Percentiles rank a stretch among this genome's conserved stretches.
Conservation (phyloP, 2,888 invertebrate species). For the Tachina fera region DNA sequence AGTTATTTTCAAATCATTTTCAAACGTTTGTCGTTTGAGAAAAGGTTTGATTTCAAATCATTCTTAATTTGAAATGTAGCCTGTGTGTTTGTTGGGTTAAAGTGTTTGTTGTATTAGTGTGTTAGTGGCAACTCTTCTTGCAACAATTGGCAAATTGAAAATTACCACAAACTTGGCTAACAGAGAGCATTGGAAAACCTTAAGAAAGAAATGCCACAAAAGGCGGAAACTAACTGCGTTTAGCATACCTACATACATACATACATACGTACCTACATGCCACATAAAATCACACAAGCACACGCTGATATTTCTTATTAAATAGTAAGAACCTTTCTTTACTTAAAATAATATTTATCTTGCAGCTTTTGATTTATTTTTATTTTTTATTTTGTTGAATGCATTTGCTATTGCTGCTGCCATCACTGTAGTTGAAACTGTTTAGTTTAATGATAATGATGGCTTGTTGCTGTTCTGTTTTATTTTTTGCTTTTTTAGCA, state of each 20-base stretch:
- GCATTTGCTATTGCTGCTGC: slow-evolving; percentile 30
- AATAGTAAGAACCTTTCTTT: slow-evolving; percentile 42
- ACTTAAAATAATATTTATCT: slow-evolving; percentile 49
- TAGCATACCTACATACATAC: slow-evolving; percentile 23
- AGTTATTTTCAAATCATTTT: no score
- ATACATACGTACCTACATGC: slow-evolving; percentile 20
- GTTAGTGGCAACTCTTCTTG: slow-evolving; percentile 48
- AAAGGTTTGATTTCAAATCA: no score
- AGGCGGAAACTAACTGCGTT: slow-evolving; percentile 66
- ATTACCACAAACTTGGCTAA: slow-evolving; percentile 35
- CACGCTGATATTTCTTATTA: not conserved
- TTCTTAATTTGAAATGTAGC: no score
- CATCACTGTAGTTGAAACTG: slow-evolving; percentile 49
- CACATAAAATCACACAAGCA: slow-evolving; percentile 37
- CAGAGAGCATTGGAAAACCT: slow-evolving; percentile 14
- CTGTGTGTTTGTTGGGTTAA: no score
- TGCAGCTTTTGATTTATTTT: slow-evolving; percentile 32
- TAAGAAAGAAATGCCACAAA: slow-evolving; percentile 30
- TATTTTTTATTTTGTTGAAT: not conserved
- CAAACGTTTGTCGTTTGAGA: no score
- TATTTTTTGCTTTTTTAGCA: slow-evolving; percentile 39
- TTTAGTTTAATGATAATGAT: slow-evolving; percentile 67
- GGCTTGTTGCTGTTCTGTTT: slow-evolving; percentile 38
- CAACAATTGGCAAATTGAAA: slow-evolving; percentile 70
- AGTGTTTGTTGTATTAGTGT: slow-evolving; percentile 19